These are phyloP conservation scores for Drosophila rhopaloa DNA, from an alignment of 1,140 invertebrate genomes.

Conservation along the genomic window DNA sequence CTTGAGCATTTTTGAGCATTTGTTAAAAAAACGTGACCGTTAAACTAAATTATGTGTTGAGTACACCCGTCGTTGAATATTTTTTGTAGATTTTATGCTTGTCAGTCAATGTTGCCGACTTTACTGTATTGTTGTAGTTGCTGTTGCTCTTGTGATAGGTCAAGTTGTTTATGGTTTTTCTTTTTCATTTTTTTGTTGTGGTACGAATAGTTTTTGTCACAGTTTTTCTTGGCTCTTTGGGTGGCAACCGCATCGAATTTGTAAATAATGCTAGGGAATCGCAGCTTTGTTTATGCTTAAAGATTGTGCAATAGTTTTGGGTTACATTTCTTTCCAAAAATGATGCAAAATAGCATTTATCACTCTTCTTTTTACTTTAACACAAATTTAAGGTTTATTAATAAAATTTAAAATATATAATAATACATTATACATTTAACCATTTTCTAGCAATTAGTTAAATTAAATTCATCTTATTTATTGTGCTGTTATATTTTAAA, in stretches of 20 bases:
- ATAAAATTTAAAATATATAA: too few species aligned
- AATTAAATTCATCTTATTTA: too few species aligned
- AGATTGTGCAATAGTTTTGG: slow-evolving; percentile 21
- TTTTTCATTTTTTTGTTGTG: slow-evolving; percentile 26
- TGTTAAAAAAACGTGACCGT: slow-evolving; percentile 70
- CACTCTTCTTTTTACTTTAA: too few species aligned
- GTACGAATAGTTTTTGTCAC: slow-evolving; percentile 10
- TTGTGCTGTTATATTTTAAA: too few species aligned
- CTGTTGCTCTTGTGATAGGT: slow-evolving; percentile 50
- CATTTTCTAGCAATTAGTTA: too few species aligned
- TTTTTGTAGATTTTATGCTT: slow-evolving; percentile 25
- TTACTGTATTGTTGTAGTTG: slow-evolving; percentile 25
- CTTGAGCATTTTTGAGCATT: slow-evolving; percentile 40
- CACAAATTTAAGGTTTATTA: too few species aligned
- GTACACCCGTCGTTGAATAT: slow-evolving; percentile 25
- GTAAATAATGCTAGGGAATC: slow-evolving; percentile 25
- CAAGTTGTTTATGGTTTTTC: slow-evolving; percentile 63
- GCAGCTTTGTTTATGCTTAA: slow-evolving; percentile 29
- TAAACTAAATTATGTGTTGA: slow-evolving; percentile 69
- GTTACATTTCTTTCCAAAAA: background rate
- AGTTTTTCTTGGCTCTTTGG: slow-evolving; percentile 22
- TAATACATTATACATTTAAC: too few species aligned
- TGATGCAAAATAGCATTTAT: background rate
- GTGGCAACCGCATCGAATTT: slow-evolving; percentile 46
- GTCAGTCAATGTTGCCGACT: slow-evolving; percentile 25